Base-by-base conservation (phyloP, 1,140 invertebrate species). In the Drosophila nannoptera region DNA sequence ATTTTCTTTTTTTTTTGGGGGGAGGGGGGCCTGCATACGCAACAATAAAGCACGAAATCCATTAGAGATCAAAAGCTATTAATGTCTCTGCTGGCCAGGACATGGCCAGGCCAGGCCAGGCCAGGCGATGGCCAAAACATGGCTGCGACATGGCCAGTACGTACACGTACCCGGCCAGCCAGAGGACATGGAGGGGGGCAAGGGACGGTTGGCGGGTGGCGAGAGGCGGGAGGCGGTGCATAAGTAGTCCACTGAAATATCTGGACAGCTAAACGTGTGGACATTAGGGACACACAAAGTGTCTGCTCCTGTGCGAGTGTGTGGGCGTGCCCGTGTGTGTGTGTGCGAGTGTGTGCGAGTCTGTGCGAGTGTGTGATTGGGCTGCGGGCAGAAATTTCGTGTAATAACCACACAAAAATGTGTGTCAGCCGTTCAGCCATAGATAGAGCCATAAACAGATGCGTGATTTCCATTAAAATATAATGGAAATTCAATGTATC, bases 401-500 rank as follows among this genome's bases (percentile, higher is more conserved):
- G 46, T 50, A 49, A 31, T 62, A 73, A 73, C 48, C 54, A 69
- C 43, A 72, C 53, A 56, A 61, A 69, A 63, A 73, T 61, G 70
- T 60, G 38, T 69, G 66, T 73, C 60, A 69, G 66, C 50, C 5
- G 22, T 46, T 16, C 52, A 42, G 35, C 56, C 64, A 72, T 72
- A 55, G 65, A 75, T 75, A 45, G 60, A 69, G 55, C 69, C 70
- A 75, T 75, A 75, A 75, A 75, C 73, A 75, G 69, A 75, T 75
- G 73, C 70, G 73, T 75, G 73, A 75, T 75, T 75, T 75, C 73
- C 73, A 75, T 75, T 75, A 75, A 75, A 73, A 75, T 75, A 73
- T 75, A 75, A 75, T 75, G 73, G 73, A 75, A 73, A 75, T 75
- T 75, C 73, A 75, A 75, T 75, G 69, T 75, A 75, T 75, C 73